Conservation (phyloP, 1,140 invertebrate species). For the Octopus sinensis region DNA sequence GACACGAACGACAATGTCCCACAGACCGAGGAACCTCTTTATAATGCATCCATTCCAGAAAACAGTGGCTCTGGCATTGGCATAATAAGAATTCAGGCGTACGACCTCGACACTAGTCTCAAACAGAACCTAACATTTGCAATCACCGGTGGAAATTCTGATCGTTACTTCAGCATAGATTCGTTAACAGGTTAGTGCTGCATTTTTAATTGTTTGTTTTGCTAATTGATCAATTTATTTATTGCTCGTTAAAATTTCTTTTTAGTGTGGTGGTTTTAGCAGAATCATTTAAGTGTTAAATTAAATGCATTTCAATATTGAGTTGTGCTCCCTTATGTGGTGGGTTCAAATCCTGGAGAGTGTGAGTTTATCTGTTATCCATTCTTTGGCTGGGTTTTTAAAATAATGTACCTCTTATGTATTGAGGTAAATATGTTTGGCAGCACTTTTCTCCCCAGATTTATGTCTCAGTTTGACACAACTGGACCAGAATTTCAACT, state of each 20-base stretch:
- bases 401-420: too few relatives aligned
- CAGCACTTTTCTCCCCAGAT: too few relatives aligned
- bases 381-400: too few relatives aligned
- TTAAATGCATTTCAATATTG: too few relatives aligned
- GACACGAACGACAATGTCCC: conserved; percentile 94
- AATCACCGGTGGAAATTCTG: conserved; percentile 86
- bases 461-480: too few relatives aligned
- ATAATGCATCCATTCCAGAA: conserved; percentile 78
- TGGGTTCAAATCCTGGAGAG: too few relatives aligned
- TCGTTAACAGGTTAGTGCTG: conserved; percentile 70
- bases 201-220: neutral
- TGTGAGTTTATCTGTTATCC: too few relatives aligned
- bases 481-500: too few relatives aligned
- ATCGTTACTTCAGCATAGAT: conserved; percentile 86
- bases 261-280: neutral
- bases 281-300: neutral
- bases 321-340: too few relatives aligned
- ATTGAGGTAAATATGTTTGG: too few relatives aligned
- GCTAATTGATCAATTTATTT: too few relatives aligned
- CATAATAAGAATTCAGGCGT: conserved; percentile 74
- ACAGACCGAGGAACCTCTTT: conserved; percentile 79
- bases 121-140: conserved; percentile 70
- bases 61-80: conserved; percentile 72
- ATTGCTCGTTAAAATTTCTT: too few relatives aligned
- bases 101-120: conserved; percentile 74